phyloP scores from a whole-genome alignment of 2,113 vertebrate genomes.

The Trochalopteron elliotii region DNA sequence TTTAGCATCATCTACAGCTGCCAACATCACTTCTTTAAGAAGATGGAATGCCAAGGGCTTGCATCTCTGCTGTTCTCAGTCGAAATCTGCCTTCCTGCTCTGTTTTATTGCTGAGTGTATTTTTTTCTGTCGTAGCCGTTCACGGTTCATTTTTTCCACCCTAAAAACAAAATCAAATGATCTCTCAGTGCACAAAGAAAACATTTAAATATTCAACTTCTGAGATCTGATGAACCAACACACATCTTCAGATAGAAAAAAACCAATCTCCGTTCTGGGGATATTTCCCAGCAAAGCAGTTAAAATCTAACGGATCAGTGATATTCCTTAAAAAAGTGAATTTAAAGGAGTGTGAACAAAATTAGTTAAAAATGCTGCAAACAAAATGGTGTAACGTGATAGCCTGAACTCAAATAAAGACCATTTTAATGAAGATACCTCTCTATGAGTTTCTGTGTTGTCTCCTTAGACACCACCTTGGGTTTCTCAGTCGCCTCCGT shows the following conservation, averaged over 20 bases:
- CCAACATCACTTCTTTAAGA: neutral
- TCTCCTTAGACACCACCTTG: conserved; percentile 75
- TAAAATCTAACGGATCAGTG: neutral
- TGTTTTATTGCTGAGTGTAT: conserved; percentile 72
- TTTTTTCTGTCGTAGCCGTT: conserved; percentile 78
- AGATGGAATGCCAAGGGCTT: neutral
- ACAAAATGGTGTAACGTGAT: rapidly evolving
- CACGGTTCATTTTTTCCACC: conserved; percentile 77
- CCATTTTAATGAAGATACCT: conserved; percentile 72
- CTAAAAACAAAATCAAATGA: conserved; percentile 46
- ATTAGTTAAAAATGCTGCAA: neutral
- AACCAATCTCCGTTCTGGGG: neutral
- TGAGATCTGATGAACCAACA: neutral
- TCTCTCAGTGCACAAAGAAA: neutral
- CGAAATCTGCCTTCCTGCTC: conserved; percentile 64
- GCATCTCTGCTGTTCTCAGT: conserved; percentile 47
- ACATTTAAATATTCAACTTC: neutral
- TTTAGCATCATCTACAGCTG: neutral
- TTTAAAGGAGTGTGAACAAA: neutral
- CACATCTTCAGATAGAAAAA: neutral
- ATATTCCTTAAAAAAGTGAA: neutral
- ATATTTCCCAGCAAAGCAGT: neutral
- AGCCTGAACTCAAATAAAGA: neutral
- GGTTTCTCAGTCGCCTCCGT: conserved; percentile 75
- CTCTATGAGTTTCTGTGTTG: conserved; percentile 62